Conservation (phyloP, 2,797 vertebrate genomes). For the Lepilemur septentrionalis region DNA sequence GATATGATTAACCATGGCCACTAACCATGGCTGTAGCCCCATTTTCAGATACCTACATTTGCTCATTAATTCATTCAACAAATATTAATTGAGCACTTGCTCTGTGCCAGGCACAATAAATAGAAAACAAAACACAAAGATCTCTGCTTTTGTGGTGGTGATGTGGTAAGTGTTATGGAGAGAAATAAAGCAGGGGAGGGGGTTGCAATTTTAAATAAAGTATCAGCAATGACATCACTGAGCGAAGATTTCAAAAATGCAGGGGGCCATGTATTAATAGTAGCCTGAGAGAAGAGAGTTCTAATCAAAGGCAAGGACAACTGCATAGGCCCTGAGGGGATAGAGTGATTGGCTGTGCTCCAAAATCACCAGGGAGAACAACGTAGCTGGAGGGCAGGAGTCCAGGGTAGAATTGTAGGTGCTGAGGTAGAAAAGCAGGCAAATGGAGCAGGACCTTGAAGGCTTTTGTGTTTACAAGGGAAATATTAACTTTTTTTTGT, state of each 20-base stretch:
- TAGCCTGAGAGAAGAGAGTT: background rate
- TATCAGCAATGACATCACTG: background rate
- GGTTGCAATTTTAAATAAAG: background rate
- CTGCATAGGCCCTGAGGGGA: background rate
- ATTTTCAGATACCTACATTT: background rate
- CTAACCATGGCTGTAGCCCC: background rate
- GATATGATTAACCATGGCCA: background rate
- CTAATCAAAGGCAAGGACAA: background rate
- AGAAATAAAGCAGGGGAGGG: background rate
- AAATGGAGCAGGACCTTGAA: background rate
- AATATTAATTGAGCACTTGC: background rate
- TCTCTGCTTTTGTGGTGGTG: background rate
- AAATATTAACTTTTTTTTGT: background rate
- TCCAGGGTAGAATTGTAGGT: background rate
- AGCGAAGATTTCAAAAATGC: background rate
- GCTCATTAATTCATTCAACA: background rate
- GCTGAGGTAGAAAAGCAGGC: background rate
- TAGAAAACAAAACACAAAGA: background rate
- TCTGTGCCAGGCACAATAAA: background rate
- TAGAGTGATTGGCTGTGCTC: rapidly evolving
- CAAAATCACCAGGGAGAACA: background rate
- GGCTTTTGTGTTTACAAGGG: background rate
- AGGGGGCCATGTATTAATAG: background rate
- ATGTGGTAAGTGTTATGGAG: background rate
- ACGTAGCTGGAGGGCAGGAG: background rate